Conservation (phyloP, 2,888 invertebrate species). For the Drosophila aldrichi region DNA sequence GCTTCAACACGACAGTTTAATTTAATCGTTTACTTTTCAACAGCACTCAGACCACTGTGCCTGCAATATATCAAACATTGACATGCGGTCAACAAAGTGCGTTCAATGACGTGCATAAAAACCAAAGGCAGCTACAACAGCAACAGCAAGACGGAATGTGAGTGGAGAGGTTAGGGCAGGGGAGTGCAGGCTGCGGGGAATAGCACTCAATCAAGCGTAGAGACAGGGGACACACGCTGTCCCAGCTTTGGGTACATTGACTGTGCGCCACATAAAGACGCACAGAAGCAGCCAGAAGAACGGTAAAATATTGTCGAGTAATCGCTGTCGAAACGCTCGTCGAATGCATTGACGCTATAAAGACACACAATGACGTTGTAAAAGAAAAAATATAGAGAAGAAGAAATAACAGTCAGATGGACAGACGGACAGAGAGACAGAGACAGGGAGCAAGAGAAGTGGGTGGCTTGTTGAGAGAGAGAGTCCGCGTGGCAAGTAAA, state of each 20-base stretch:
- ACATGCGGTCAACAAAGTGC: conserved; percentile 80
- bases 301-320: conserved; percentile 82
- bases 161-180: not conserved
- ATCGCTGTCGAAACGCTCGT: conserved; percentile 71
- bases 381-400: conserved; percentile 24
- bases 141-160: conserved; percentile 16
- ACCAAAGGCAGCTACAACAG: conserved; percentile 44
- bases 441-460: conserved; percentile 2
- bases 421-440: not conserved
- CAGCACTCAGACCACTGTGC: conserved; percentile 53
- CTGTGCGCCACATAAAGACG: conserved; percentile 49
- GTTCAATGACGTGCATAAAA: conserved; percentile 81
- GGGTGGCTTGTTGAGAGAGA: not conserved
- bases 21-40: not conserved
- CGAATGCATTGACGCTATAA: conserved; percentile 61
- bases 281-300: conserved; percentile 36
- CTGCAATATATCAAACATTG: conserved; percentile 70
- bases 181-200: conserved; percentile 7
- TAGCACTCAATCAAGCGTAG: conserved; percentile 71
- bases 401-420: conserved; percentile 2
- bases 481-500: conserved; percentile 5
- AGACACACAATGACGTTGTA: conserved; percentile 63
- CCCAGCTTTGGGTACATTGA: conserved; percentile 47
- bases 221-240: conserved; percentile 51
- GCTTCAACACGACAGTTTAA: not conserved